Base-by-base conservation (phyloP, 2,797 vertebrate genomes). In the Galaxias olidus region DNA sequence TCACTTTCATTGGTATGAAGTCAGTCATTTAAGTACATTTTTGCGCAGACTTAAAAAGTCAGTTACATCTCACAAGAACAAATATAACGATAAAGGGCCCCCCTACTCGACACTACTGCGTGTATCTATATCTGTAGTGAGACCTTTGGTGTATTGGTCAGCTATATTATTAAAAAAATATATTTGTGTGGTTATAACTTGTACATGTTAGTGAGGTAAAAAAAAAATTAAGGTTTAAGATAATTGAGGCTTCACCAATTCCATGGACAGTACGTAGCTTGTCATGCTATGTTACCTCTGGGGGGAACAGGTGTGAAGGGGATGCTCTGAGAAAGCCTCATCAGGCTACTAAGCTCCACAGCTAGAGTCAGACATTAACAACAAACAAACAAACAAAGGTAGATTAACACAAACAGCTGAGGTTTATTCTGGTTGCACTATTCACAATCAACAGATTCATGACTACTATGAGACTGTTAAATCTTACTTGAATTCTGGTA, bases 281-380 rank as follows among this genome's bases (percentile, higher is more conserved):
- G 30, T 30, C 30, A 6, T 30, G 30, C 30, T 3, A 30, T 81
- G 90, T 91, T 90, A 98, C 98, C 98, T 96, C 95, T 94, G 71
- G 95, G 96, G 86, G 96, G 97, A 78, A 99, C 96, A 10, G 98
- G 97, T 72, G 96, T 98, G 90, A 99, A 99, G 15, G 96, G 96
- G 86, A 99, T 99, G 72, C 95, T 99, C 88, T 98, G 97, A 46
- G 98, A 97, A 77, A 99, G 90, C 78, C 98, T 91, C 98, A 99
- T 99, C 90, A 99, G 87, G 86, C 99, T 99, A 89, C 99, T 99
- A 82, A 96, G 94, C 91, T 99, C 98, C 80, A 99, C 98, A 87
- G 98, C 98, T 99, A 72, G 13, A 75, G 45, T 19, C 46, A 75
- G 42, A 63, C 43, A 61, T 8, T 71, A 3, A n/a, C n/a, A n/a